A percentile compares a stretch with the other conserved stretches of the same genome.
phyloP scores from a whole-genome alignment of 30 jellyfish, hydroid and myxozoan species.

The Cassiopea andromeda region DNA sequence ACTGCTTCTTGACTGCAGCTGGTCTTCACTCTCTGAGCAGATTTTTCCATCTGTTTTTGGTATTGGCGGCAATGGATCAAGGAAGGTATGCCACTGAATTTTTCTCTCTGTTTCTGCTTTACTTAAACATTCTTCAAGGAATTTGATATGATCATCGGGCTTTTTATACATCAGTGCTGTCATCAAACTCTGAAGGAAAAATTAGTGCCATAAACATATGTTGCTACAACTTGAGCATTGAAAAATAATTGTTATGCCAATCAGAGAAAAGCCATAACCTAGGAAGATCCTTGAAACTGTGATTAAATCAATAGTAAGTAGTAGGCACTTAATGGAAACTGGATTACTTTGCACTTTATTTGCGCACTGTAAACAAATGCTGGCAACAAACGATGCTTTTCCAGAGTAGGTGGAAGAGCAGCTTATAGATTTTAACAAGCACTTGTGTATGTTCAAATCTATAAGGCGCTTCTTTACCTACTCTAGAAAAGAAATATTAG shows the following conservation, averaged over 20 bases:
- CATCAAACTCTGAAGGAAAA: constrained; percentile 81
- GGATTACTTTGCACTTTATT: too few relatives aligned
- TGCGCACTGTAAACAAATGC: too few relatives aligned
- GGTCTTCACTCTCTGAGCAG: constrained; percentile 52
- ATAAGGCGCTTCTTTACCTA: too few relatives aligned
- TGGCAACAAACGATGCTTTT: not conserved
- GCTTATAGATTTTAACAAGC: not conserved
- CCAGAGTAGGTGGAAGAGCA: not conserved
- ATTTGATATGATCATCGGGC: constrained; percentile 88
- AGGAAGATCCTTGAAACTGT: too few relatives aligned
- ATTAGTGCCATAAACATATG: not conserved
- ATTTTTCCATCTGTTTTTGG: constrained; percentile 53
- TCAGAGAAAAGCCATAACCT: too few relatives aligned
- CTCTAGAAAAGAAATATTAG: too few relatives aligned
- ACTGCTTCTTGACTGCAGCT: not conserved
- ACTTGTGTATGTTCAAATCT: too few relatives aligned
- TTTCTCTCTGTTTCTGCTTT: constrained; percentile 79
- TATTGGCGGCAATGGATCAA: constrained; percentile 96
- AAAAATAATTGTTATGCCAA: too few relatives aligned
- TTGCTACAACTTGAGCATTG: too few relatives aligned
- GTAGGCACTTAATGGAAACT: too few relatives aligned
- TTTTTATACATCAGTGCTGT: constrained; percentile 97
- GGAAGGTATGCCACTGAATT: constrained; percentile 90
- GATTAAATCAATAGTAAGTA: too few relatives aligned
- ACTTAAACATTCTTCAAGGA: constrained; percentile 79